Conservation (phyloP, 2,797 vertebrate species). For the Coluber constrictor region DNA sequence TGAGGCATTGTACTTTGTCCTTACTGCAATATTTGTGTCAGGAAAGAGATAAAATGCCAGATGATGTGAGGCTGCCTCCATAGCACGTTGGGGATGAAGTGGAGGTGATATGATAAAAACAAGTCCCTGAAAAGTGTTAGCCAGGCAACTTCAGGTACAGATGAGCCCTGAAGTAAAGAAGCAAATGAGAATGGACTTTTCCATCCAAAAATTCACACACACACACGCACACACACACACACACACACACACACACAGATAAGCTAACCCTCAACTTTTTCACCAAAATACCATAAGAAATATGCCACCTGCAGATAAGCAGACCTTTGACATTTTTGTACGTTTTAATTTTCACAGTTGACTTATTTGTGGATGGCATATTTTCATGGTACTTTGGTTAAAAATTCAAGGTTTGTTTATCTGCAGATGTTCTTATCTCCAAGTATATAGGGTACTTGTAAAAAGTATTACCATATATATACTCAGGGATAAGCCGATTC, state of each 20-base stretch:
- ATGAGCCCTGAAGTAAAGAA: neutral
- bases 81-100: neutral
- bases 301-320: neutral
- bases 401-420: neutral
- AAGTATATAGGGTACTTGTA: neutral
- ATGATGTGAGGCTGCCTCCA: neutral
- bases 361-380: neutral
- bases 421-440: neutral
- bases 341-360: neutral
- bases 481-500: neutral
- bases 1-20: neutral
- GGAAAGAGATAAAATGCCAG: neutral
- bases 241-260: neutral
- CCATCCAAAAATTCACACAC: neutral
- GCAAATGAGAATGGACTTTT: neutral
- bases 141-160: neutral
- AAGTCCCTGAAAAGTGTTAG: neutral
- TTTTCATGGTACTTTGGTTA: neutral
- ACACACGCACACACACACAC: too few relatives aligned
- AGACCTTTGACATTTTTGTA: neutral
- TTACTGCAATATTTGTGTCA: neutral
- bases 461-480: neutral
- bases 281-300: neutral
- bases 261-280: neutral
- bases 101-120: neutral